Evolutionary conservation across 2,113 vertebrate genomes (phyloP), one percentile per base, ranked within the genome.

Genomic region (Microcebus murinus): DNA sequence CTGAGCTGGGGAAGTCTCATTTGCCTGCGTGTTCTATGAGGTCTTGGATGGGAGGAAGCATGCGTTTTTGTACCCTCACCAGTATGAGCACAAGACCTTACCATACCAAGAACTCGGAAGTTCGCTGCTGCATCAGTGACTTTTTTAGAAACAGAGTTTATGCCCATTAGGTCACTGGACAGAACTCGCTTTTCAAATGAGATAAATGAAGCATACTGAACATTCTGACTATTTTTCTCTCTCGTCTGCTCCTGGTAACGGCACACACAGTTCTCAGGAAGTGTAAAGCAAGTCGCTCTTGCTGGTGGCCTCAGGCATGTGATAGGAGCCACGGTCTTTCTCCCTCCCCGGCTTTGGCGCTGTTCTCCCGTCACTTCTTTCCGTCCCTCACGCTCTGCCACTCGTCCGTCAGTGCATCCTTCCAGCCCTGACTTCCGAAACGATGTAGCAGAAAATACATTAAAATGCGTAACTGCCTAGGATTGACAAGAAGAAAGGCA

Each of bases 201-300:
- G 87, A 96, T 87, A 96, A 92, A 92, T 57, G 94, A 85, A 85
- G 84, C 84, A 71, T 17, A 71, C 74, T 71, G 65, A 95, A 92
- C 65, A 92, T 94, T 92, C 87, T 21, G 9, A 91, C 65, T 67
- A 3, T n/a, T 94, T 92, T 42, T 80, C 39, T 82, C 85, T 59
- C 57, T 91, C 50, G 55, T 4, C 2, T 79, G 80, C 36, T 87
- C 29, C 68, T 89, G 34, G 79, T 55, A 67, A 67, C 4, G 31
- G 39, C 4, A 31, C 57, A 31, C 55, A 21, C 4, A 15, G 27
- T 17, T 25, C 21, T 88, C 36, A 25, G 80, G 36, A 52, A 70
- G 25, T 8, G 34, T 14, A 67, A 48, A 76, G 76, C 8, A 23
- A 52, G 74, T 77, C 42, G 45, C 70, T 76, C 39, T 61, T 94